Conservation (phyloP, 2,797 vertebrate species). For the Chanos chanos region DNA sequence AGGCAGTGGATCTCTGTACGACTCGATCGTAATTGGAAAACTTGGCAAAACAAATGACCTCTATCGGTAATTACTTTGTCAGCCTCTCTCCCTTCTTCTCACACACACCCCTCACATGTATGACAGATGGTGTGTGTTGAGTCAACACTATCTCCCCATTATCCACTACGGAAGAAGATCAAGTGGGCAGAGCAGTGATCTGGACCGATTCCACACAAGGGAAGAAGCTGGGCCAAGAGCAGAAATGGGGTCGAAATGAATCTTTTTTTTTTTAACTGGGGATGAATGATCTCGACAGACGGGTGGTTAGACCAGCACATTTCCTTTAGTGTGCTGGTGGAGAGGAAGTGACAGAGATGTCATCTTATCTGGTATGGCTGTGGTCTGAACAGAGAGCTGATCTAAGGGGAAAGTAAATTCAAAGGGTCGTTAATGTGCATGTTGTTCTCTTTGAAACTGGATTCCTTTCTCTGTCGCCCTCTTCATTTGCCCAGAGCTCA, state of each 20-base stretch:
- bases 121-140: slow-evolving; percentile 26
- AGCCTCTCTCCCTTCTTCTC: neutral
- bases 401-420: slow-evolving; percentile 1
- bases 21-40: slow-evolving; percentile 22
- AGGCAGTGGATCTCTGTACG: slow-evolving; percentile 10
- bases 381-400: neutral
- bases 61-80: slow-evolving; percentile 37
- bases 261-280: slow-evolving; percentile 65
- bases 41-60: slow-evolving; percentile 29
- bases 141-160: slow-evolving; percentile 27
- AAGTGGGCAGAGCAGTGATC: slow-evolving; percentile 67
- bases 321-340: slow-evolving; percentile 24
- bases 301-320: slow-evolving; percentile 39
- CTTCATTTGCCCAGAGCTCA: too few relatives aligned
- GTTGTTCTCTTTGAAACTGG: too few relatives aligned
- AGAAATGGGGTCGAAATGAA: slow-evolving; percentile 53
- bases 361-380: slow-evolving; percentile 20
- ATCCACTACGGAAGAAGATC: slow-evolving; percentile 52
- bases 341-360: slow-evolving; percentile 25
- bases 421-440: too few relatives aligned
- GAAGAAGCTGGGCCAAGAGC: slow-evolving; percentile 44
- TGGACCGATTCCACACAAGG: slow-evolving; percentile 64
- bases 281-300: slow-evolving; percentile 57
- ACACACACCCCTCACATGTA: slow-evolving; percentile 1
- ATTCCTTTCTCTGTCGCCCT: too few relatives aligned